These are phyloP conservation scores for Heliocidaris tuberculata DNA, from an alignment of 35 echinoderm and acorn worm genomes.

Conservation along the genomic window DNA sequence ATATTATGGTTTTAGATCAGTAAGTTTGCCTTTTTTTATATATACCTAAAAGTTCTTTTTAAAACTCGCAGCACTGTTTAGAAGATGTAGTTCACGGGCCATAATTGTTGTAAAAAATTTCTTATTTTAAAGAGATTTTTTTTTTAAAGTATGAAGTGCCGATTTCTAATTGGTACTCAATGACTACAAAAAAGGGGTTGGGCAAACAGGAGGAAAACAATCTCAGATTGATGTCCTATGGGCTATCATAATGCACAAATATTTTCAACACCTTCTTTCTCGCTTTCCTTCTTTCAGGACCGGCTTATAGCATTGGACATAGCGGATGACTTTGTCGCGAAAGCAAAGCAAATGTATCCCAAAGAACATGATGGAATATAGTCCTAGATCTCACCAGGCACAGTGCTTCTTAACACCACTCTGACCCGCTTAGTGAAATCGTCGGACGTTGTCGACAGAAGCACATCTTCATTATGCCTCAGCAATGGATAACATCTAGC, in stretches of 20 bases:
- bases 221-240: too few relatives aligned
- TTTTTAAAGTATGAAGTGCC: too few relatives aligned
- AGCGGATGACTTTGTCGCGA: background rate
- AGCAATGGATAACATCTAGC: background rate
- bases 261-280: background rate
- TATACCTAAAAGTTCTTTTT: too few relatives aligned
- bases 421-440: background rate
- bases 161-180: too few relatives aligned
- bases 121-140: too few relatives aligned
- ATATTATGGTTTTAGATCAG: too few relatives aligned
- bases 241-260: background rate
- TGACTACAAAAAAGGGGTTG: too few relatives aligned
- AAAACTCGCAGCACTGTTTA: too few relatives aligned
- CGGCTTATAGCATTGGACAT: slow-evolving; percentile 24
- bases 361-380: background rate
- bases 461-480: background rate
- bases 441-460: background rate
- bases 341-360: slow-evolving; percentile 25
- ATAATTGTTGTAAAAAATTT: too few relatives aligned
- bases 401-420: background rate
- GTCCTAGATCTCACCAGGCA: background rate
- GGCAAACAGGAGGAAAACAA: too few relatives aligned
- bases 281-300: background rate
- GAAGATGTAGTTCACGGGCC: too few relatives aligned
- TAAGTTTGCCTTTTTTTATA: too few relatives aligned